Conservation (phyloP, 2,888 invertebrate species). For the Octodonta nipae region DNA sequence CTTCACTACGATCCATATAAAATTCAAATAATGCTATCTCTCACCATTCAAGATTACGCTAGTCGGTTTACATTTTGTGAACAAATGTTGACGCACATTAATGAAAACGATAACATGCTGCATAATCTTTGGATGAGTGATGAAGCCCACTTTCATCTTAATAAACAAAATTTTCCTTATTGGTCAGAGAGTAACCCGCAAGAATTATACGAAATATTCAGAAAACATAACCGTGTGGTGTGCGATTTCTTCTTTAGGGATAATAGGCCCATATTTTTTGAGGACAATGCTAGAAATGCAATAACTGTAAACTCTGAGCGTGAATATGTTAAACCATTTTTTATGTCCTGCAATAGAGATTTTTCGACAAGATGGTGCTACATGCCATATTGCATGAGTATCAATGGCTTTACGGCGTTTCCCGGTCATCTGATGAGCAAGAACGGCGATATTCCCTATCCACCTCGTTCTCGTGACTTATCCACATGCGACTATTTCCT, state of each 20-base stretch:
- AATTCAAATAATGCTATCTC: conserved; percentile 1
- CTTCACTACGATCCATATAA: neutral
- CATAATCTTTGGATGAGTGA: conserved; percentile 1
- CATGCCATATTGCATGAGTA: conserved; percentile 4
- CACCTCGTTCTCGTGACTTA: neutral
- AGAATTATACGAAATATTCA: neutral
- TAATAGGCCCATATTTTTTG: conserved; percentile 1
- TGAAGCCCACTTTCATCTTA: conserved; percentile 1
- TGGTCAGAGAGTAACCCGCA: neutral
- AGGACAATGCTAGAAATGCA: neutral
- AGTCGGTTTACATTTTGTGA: neutral
- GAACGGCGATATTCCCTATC: too few relatives aligned
- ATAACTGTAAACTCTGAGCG: neutral
- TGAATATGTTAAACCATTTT: conserved; percentile 2
- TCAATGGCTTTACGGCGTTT: conserved; percentile 4
- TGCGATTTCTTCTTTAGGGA: neutral
- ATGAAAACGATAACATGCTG: conserved; percentile 1
- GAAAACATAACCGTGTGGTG: neutral
- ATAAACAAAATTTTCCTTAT: conserved; percentile 1
- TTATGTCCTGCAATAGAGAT: too few relatives aligned
- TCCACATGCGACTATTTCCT: too few relatives aligned
- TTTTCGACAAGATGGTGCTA: conserved; percentile 5
- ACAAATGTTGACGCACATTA: conserved; percentile 1
- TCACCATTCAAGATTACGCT: neutral
- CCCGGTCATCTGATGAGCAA: neutral